Evolutionary conservation across 2,113 vertebrate genomes (phyloP).

Genomic region (Siniperca knerii): DNA sequence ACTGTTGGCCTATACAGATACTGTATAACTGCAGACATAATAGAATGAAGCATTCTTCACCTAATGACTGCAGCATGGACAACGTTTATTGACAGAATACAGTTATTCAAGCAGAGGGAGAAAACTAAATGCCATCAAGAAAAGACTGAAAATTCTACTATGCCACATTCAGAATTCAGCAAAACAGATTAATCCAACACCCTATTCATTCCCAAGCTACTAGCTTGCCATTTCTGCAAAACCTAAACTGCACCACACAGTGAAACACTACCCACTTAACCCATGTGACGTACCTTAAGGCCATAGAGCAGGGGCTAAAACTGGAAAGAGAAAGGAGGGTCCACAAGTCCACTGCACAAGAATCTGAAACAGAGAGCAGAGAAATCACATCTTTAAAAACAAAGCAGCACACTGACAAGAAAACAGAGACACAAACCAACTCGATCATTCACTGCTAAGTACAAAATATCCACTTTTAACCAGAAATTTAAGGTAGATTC

Average conservation of each 20-base stretch:
- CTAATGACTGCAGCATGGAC: slow-evolving; percentile 8
- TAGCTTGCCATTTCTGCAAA: slow-evolving; percentile 43
- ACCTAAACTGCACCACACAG: slow-evolving; percentile 5
- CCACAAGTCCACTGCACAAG: slow-evolving; percentile 51
- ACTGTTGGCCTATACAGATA: background rate
- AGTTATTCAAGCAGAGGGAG: background rate
- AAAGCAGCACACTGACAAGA: background rate
- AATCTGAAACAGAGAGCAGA: slow-evolving; percentile 67
- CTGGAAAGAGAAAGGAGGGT: slow-evolving; percentile 50
- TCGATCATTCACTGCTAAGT: background rate
- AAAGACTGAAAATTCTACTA: slow-evolving; percentile 9
- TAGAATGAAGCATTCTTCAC: background rate
- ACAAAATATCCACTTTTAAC: background rate
- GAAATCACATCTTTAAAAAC: slow-evolving; percentile 22
- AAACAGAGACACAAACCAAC: background rate
- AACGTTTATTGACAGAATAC: background rate
- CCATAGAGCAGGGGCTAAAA: slow-evolving; percentile 74
- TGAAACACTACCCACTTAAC: slow-evolving; percentile 32
- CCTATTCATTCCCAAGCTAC: slow-evolving; percentile 61
- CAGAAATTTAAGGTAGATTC: background rate
- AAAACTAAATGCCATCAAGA: slow-evolving; percentile 9
- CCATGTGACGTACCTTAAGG: slow-evolving; percentile 77
- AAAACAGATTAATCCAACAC: slow-evolving; percentile 58
- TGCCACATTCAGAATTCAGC: slow-evolving; percentile 27
- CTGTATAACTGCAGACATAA: background rate